These are phyloP conservation scores for Avahi laniger DNA, from an alignment of 2,797 vertebrate genomes.

Conservation along the genomic window DNA sequence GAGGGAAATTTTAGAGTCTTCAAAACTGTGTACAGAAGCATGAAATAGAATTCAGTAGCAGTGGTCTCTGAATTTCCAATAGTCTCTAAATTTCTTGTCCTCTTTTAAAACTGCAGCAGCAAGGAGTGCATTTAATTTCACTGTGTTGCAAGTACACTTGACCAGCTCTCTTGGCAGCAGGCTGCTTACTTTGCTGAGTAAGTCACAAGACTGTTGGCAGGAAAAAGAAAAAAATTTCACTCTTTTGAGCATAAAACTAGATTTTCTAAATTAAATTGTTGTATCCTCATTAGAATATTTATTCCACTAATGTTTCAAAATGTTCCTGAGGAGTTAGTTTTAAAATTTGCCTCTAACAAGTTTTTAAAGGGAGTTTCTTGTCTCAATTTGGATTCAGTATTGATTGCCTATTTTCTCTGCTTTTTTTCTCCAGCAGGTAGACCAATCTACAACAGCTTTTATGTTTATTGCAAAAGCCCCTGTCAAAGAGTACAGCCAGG, in stretches of 20 bases:
- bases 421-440: slow-evolving; percentile 79
- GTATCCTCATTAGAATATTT: not conserved
- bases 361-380: not conserved
- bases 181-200: slow-evolving; percentile 51
- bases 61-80: not conserved
- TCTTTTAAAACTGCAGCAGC: slow-evolving; percentile 15
- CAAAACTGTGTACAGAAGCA: slow-evolving; percentile 27
- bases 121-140: not conserved
- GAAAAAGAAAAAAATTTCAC: slow-evolving; percentile 43
- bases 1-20: not conserved
- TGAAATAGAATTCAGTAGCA: slow-evolving; percentile 64
- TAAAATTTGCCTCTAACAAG: not conserved
- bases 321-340: not conserved
- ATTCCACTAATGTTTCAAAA: slow-evolving; percentile 15
- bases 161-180: slow-evolving; percentile 41
- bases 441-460: slow-evolving; percentile 88
- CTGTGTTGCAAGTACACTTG: slow-evolving; percentile 53
- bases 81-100: slow-evolving; percentile 16
- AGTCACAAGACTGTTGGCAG: slow-evolving; percentile 49
- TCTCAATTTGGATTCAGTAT: not conserved
- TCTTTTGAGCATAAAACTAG: slow-evolving; percentile 64
- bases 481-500: slow-evolving; percentile 90
- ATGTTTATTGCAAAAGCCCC: slow-evolving; percentile 91
- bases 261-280: slow-evolving; percentile 61
- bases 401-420: slow-evolving; percentile 1